Conservation (phyloP, 2,797 vertebrate genomes). For the Pachyuromys duprasi region DNA sequence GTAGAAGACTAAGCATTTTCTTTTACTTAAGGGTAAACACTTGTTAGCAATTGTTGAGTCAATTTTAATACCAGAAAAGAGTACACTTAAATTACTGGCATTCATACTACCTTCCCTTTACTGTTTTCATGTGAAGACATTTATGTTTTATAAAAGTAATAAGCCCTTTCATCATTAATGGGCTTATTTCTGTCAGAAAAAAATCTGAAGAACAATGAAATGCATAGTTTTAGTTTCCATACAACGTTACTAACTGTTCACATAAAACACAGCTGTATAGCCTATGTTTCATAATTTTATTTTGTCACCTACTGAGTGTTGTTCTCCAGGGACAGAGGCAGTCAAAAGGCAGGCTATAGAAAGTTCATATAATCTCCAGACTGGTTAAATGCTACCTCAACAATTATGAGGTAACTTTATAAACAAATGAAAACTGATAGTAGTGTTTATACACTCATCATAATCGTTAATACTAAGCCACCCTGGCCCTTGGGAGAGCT, state of each 20-base stretch:
- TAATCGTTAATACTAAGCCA: slow-evolving; percentile 63
- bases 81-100: slow-evolving; percentile 43
- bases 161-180: not conserved
- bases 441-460: slow-evolving; percentile 42
- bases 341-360: slow-evolving; percentile 14
- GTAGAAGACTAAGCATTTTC: slow-evolving; percentile 25
- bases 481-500: not conserved
- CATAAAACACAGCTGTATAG: not conserved
- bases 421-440: slow-evolving; percentile 48
- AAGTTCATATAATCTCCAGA: not conserved
- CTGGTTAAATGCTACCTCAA: slow-evolving; percentile 7
- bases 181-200: not conserved
- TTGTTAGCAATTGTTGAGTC: slow-evolving; percentile 59
- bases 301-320: slow-evolving; percentile 39
- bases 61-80: slow-evolving; percentile 66
- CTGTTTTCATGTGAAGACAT: slow-evolving; percentile 20
- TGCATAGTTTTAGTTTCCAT: slow-evolving; percentile 29
- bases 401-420: slow-evolving; percentile 53
- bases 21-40: slow-evolving; percentile 59
- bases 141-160: slow-evolving; percentile 35
- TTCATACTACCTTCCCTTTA: slow-evolving; percentile 45
- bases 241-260: not conserved
- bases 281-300: slow-evolving; percentile 19
- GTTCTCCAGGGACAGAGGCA: not conserved
- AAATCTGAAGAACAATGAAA: slow-evolving; percentile 29